Evolutionary conservation across 1,140 invertebrate species (phyloP).

Genomic region (Heliconius eleuchia): DNA sequence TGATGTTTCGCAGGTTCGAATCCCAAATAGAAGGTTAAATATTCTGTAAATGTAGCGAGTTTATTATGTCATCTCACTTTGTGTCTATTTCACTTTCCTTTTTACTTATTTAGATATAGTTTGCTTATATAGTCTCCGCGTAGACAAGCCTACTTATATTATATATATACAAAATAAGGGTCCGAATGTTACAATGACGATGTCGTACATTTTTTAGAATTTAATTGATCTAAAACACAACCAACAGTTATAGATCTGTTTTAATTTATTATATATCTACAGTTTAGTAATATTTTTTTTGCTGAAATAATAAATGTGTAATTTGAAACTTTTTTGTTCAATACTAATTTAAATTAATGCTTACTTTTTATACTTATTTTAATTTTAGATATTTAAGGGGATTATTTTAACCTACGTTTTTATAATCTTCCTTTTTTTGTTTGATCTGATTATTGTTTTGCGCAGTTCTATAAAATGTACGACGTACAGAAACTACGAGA

Average conservation of each 20-base stretch:
- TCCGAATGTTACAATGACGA: neutral
- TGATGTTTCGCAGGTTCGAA: neutral
- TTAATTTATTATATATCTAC: no score
- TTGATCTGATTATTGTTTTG: neutral
- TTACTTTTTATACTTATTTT: no score
- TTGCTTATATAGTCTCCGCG: neutral
- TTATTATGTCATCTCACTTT: neutral
- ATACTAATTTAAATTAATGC: no score
- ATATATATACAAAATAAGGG: neutral
- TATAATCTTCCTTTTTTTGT: neutral
- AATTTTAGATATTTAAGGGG: no score
- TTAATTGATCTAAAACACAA: neutral
- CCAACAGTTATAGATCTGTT: no score
- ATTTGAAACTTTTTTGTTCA: no score
- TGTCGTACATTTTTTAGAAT: neutral
- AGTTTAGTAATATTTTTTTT: no score
- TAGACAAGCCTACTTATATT: neutral
- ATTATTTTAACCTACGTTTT: neutral
- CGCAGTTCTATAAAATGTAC: neutral
- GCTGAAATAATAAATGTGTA: no score
- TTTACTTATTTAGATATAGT: no score
- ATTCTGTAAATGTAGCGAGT: neutral
- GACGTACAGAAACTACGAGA: neutral
- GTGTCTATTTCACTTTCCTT: neutral
- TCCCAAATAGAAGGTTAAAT: neutral